These are phyloP conservation scores for Bolinopsis microptera DNA, from an alignment of 37 sponge, comb jelly and placozoan genomes.

Conservation along the genomic window DNA sequence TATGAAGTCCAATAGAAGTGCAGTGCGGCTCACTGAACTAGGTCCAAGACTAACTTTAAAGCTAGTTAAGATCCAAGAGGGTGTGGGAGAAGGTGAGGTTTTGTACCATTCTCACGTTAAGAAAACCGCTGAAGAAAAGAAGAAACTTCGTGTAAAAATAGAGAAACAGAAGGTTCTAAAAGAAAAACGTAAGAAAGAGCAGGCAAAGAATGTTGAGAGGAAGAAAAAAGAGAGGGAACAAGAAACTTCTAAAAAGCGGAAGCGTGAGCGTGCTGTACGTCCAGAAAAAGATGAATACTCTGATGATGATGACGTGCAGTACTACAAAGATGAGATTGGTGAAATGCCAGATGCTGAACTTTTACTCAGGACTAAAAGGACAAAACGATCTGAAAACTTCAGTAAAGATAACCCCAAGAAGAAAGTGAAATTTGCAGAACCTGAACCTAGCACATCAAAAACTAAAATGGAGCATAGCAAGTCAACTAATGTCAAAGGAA, in stretches of 20 bases:
- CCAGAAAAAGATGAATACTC: neutral
- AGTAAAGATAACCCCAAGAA: neutral
- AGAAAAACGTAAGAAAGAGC: constrained; percentile 29
- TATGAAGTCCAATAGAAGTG: constrained; percentile 52
- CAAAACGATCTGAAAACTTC: constrained; percentile 2
- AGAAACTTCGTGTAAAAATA: constrained; percentile 18
- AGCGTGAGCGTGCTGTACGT: neutral
- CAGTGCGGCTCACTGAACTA: constrained; percentile 30
- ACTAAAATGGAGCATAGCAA: neutral
- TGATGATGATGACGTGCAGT: constrained; percentile 64
- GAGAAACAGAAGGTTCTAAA: constrained; percentile 26
- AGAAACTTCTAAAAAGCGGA: constrained; percentile 10
- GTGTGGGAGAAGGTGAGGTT: constrained; percentile 64
- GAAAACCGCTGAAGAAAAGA: constrained; percentile 60
- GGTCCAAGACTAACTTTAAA: constrained; percentile 41
- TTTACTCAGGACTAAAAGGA: constrained; percentile 1
- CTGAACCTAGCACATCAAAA: neutral
- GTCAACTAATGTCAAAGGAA: neutral
- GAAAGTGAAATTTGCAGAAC: neutral
- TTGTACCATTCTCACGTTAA: constrained; percentile 1
- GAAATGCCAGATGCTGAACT: constrained; percentile 59
- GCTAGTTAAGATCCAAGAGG: constrained; percentile 48
- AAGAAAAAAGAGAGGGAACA: constrained; percentile 7
- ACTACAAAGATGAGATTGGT: constrained; percentile 47
- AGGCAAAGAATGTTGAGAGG: constrained; percentile 22